phyloP scores from a whole-genome alignment of 1,140 invertebrate species.

The Galleria mellonella region DNA sequence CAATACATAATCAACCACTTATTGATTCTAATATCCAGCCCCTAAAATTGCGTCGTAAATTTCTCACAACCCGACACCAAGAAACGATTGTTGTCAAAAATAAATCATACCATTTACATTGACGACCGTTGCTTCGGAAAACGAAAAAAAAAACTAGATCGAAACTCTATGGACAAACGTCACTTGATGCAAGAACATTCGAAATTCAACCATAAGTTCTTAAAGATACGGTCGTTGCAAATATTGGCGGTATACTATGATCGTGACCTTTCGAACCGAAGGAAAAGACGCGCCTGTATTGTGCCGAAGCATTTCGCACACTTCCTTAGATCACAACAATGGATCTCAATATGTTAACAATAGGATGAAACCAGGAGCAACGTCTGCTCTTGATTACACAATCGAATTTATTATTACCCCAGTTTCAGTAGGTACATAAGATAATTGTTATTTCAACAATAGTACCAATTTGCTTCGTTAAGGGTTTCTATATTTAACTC shows the following conservation, averaged over 20 bases:
- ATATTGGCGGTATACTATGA: background rate
- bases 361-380: constrained; percentile 25
- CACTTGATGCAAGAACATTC: background rate
- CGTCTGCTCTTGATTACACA: constrained; percentile 51
- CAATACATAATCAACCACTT: constrained; percentile 23
- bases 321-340: constrained; percentile 55
- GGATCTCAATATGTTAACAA: constrained; percentile 27
- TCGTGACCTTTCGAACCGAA: constrained; percentile 12
- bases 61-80: constrained; percentile 47
- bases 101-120: constrained; percentile 62
- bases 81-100: constrained; percentile 56
- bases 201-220: background rate
- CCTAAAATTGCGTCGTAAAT: constrained; percentile 50
- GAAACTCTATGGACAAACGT: constrained; percentile 22
- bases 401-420: constrained; percentile 43
- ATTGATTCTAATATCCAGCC: constrained; percentile 30
- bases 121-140: constrained; percentile 24
- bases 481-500: constrained; percentile 19
- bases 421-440: constrained; percentile 14
- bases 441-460: constrained; percentile 30
- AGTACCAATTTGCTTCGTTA: constrained; percentile 20
- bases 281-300: constrained; percentile 18
- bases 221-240: background rate
- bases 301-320: constrained; percentile 46
- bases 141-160: constrained; percentile 55